Evolutionary conservation across 1,140 invertebrate genomes (phyloP), one percentile per base, ranked within the genome.

Genomic region (Orussus abietinus): DNA sequence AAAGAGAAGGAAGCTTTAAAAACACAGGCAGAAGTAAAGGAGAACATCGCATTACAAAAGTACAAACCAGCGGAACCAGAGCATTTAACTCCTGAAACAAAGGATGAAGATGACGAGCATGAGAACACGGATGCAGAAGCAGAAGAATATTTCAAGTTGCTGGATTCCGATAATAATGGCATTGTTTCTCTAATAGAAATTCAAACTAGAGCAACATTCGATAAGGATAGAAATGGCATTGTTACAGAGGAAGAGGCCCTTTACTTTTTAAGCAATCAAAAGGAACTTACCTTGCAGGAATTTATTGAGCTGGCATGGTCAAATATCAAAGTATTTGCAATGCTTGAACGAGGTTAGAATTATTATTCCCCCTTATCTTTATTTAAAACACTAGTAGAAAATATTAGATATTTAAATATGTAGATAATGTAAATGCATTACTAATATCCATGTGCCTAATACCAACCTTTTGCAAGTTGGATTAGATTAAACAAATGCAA

Each of bases 161-260:
- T 87, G 49, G 91, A 95, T 73, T 78, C 80, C 6, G 85, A 95
- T 74, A 62, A 76, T 40, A 88, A 92, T 75, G 82, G 80, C 44
- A 80, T 84, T 37, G 65, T 96, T 28, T 81, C 85, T 46, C 59
- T 86, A 25, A 74, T 77, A 34, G 95, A 98, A 74, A 67, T 98
- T 7, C 83, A 86, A 72, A 76, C 80, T 4, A 79, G 83, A 47
- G 73, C 76, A 55, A 82, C 80, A 28, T 92, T 97, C 77, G 94
- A 97, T 73, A 84, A 82, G 49, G 86, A 97, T 72, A 81, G 81
- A 42, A 86, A 98, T 78, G 92, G 92, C 47, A 78, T 79, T 41
- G 88, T 93, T 31, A 79, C 83, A 28, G 84, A 90, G 37, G 92
- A 96, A 55, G 90, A 96, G 69, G 84, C 85, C 3, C 81, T 85